Evolutionary conservation across 2,797 vertebrate species (phyloP).

Genomic region (Xenentodon cancila): DNA sequence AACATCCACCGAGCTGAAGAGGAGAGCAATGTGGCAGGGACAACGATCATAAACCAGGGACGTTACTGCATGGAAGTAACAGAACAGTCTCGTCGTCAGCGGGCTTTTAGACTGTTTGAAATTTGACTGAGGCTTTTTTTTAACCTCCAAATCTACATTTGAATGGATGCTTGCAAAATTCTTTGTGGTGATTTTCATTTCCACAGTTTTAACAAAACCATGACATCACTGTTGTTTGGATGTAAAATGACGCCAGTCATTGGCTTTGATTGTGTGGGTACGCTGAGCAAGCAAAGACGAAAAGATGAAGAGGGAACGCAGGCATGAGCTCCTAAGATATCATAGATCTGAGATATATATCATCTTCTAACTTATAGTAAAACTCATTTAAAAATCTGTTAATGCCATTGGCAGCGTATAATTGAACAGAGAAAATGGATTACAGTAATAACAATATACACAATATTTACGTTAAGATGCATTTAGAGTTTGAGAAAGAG

Average conservation of each 20-base stretch:
- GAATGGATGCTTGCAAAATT: background rate
- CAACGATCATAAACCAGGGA: no score
- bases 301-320: conserved; percentile 19
- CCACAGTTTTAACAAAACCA: background rate
- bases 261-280: background rate
- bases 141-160: no score
- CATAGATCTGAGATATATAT: conserved; percentile 42
- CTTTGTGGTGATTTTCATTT: conserved; percentile 3
- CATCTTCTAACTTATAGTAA: conserved; percentile 29
- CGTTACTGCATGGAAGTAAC: no score
- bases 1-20: background rate
- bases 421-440: conserved; percentile 28
- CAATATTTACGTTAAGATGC: conserved; percentile 24
- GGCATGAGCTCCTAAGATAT: conserved; percentile 18
- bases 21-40: background rate
- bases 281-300: background rate
- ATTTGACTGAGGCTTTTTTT: background rate
- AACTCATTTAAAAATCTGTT: conserved; percentile 21
- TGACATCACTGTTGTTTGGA: background rate
- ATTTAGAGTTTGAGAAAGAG: conserved; percentile 9
- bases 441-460: background rate
- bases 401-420: conserved; percentile 36
- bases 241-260: background rate
- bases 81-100: no score
- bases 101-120: background rate